These are phyloP conservation scores for Limulus polyphemus DNA, from an alignment of 2,888 invertebrate species.

Conservation along the genomic window DNA sequence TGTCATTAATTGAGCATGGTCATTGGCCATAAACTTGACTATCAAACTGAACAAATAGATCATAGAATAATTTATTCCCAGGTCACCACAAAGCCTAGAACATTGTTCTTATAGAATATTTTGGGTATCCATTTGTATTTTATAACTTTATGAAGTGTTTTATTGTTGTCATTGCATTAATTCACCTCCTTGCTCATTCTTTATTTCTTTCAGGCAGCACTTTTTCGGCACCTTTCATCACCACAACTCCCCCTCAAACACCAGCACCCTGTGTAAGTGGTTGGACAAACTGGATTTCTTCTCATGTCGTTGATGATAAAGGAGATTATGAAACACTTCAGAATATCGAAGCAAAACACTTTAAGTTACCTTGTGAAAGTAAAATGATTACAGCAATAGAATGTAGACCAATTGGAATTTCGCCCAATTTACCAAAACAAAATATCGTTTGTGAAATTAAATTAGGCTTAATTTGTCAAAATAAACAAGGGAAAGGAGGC, in stretches of 20 bases:
- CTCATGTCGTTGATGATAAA: constrained; percentile 13
- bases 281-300: constrained; percentile 24
- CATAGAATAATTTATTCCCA: too few relatives aligned
- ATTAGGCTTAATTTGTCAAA: constrained; percentile 21
- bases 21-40: too few relatives aligned
- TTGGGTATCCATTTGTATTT: too few relatives aligned
- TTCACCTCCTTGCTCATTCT: too few relatives aligned
- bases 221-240: too few relatives aligned
- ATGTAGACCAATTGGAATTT: constrained; percentile 13
- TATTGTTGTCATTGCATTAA: too few relatives aligned
- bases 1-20: too few relatives aligned
- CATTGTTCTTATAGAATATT: too few relatives aligned
- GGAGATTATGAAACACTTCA: constrained; percentile 25
- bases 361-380: constrained; percentile 16
- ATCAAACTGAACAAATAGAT: too few relatives aligned
- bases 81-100: too few relatives aligned
- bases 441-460: constrained; percentile 20
- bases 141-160: too few relatives aligned
- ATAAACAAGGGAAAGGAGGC: constrained; percentile 6
- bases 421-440: background rate
- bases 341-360: constrained; percentile 8
- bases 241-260: constrained; percentile 4
- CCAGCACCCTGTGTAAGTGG: constrained; percentile 14
- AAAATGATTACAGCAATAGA: constrained; percentile 23
- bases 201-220: too few relatives aligned